These are phyloP conservation scores for Thamnophis sirtalis DNA, from an alignment of 2,113 vertebrate genomes.

Conservation along the genomic window DNA sequence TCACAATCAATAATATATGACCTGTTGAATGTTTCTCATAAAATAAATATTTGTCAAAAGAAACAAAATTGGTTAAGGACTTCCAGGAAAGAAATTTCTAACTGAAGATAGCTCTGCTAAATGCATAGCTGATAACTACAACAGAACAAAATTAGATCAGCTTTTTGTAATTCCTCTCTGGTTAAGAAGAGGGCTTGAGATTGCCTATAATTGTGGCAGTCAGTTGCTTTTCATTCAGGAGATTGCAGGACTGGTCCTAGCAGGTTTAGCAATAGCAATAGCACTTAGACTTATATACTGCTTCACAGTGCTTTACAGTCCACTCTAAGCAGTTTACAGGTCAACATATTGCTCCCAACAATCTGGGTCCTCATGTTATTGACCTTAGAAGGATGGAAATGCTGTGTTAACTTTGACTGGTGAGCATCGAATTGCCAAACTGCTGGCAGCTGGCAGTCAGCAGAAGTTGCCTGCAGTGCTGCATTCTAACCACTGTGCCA, in stretches of 20 bases:
- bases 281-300: too few species aligned
- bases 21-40: not conserved
- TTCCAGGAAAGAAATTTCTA: not conserved
- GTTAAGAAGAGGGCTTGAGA: not conserved
- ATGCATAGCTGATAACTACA: not conserved
- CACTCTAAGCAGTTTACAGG: too few species aligned
- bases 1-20: not conserved
- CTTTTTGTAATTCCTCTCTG: not conserved
- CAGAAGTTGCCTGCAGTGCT: too few species aligned
- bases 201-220: not conserved
- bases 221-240: not conserved
- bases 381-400: too few species aligned
- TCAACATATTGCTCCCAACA: too few species aligned
- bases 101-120: not conserved
- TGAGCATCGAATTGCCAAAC: too few species aligned
- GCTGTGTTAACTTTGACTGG: too few species aligned
- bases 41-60: not conserved
- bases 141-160: not conserved
- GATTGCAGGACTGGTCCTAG: not conserved
- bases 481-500: too few species aligned
- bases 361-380: too few species aligned
- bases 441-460: too few species aligned
- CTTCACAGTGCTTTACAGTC: too few species aligned
- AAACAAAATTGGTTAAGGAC: not conserved
- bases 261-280: not conserved